These are phyloP conservation scores for Plectrocnemia conspersa DNA, from an alignment of 1,140 invertebrate species.

Conservation along the genomic window DNA sequence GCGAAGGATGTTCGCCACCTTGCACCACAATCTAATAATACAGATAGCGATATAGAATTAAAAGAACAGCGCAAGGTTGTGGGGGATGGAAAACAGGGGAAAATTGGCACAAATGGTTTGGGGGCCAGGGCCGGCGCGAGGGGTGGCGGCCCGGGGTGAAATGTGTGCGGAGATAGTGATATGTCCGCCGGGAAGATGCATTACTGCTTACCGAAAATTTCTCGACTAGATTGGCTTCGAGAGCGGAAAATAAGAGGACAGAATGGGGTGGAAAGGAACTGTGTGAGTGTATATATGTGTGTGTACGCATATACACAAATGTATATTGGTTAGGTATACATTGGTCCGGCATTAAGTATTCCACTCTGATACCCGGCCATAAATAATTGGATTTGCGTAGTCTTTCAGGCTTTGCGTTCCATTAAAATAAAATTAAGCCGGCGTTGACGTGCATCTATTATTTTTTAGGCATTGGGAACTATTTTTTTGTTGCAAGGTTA, in stretches of 20 bases:
- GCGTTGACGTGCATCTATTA: slow-evolving; percentile 18
- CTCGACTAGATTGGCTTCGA: slow-evolving; percentile 35
- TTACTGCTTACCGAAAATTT: slow-evolving; percentile 36
- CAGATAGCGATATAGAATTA: slow-evolving; percentile 26
- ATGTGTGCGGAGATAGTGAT: slow-evolving; percentile 36
- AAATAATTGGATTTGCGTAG: slow-evolving; percentile 26
- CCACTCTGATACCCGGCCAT: slow-evolving; percentile 21
- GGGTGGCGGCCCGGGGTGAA: slow-evolving; percentile 27
- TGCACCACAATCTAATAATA: slow-evolving; percentile 21
- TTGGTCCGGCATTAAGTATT: slow-evolving; percentile 15
- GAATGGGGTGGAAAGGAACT: slow-evolving; percentile 20
- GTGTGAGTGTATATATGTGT: slow-evolving; percentile 17
- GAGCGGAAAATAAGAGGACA: slow-evolving; percentile 36
- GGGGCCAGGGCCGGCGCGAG: neutral
- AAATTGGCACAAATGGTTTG: slow-evolving; percentile 35
- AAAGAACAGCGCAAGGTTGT: slow-evolving; percentile 20
- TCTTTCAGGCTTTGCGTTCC: slow-evolving; percentile 24
- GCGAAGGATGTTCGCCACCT: neutral
- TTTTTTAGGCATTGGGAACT: too few relatives aligned
- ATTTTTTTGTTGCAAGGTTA: too few relatives aligned
- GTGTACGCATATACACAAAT: neutral
- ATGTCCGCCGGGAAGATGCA: slow-evolving; percentile 34
- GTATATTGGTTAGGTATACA: slow-evolving; percentile 1
- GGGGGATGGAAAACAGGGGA: slow-evolving; percentile 19
- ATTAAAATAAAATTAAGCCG: slow-evolving; percentile 24